Conservation (phyloP, 1,140 invertebrate species). For the Drosophila ohnishii region DNA sequence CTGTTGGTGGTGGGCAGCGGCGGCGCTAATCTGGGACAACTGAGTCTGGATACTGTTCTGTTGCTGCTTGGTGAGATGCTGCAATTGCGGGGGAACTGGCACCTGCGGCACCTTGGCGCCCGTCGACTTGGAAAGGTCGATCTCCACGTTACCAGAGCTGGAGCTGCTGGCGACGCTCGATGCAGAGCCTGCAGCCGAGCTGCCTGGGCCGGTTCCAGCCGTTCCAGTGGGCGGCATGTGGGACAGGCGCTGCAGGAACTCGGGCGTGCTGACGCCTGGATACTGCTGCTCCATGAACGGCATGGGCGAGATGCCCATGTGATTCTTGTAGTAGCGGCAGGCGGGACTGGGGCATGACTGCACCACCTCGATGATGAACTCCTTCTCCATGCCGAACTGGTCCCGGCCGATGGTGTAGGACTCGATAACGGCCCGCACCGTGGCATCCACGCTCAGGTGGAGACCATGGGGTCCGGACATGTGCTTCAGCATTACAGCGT, state of each 20-base stretch:
- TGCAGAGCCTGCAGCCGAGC: conserved; percentile 37
- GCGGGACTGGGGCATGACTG: conserved; percentile 93
- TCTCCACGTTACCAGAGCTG: conserved; percentile 60
- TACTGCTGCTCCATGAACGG: conserved; percentile 82
- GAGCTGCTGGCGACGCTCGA: conserved; percentile 35
- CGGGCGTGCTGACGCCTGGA: conserved; percentile 75
- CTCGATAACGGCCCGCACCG: conserved; percentile 91
- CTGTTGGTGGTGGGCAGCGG: conserved; percentile 72
- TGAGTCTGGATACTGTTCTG: conserved; percentile 79
- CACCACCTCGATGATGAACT: conserved; percentile 93
- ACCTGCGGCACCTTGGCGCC: conserved; percentile 57
- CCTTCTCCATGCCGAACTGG: conserved; percentile 94
- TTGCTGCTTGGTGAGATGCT: conserved; percentile 80
- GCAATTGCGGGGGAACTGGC: conserved; percentile 63
- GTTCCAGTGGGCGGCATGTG: conserved; percentile 68
- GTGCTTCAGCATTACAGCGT: conserved; percentile 94
- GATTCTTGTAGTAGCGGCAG: conserved; percentile 93
- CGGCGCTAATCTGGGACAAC: conserved; percentile 72
- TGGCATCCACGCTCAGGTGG: conserved; percentile 91
- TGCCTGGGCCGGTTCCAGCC: conserved; percentile 36
- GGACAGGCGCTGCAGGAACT: conserved; percentile 83
- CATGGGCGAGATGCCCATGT: conserved; percentile 88
- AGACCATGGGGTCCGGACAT: conserved; percentile 93
- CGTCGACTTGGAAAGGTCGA: conserved; percentile 74
- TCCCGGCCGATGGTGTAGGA: conserved; percentile 93